Evolutionary conservation across 2,797 vertebrate species (phyloP).

Genomic region (Acanthurus leucopareius): DNA sequence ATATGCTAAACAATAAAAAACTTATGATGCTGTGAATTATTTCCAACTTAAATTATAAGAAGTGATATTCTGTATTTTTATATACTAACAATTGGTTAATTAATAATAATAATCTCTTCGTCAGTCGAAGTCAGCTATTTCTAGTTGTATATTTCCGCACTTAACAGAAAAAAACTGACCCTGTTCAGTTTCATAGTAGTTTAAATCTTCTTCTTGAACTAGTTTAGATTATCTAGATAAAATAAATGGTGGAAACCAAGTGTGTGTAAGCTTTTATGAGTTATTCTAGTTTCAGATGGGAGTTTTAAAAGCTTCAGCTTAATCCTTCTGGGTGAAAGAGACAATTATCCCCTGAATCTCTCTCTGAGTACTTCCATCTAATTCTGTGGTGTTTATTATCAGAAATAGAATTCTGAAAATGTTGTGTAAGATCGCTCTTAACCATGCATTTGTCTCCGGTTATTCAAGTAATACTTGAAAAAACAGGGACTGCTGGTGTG

Average conservation of each 20-base stretch:
- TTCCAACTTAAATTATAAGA: too few relatives aligned
- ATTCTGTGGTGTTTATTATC: neutral
- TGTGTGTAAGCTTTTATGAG: constrained; percentile 42
- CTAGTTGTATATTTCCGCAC: too few relatives aligned
- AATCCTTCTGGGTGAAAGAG: constrained; percentile 51
- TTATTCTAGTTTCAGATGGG: constrained; percentile 39
- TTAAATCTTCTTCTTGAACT: constrained; percentile 37
- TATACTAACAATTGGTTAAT: too few relatives aligned
- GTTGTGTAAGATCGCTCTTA: constrained; percentile 4
- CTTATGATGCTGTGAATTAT: too few relatives aligned
- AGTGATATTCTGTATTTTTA: too few relatives aligned
- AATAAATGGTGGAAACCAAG: constrained; percentile 9
- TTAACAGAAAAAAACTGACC: neutral
- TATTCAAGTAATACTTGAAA: neutral
- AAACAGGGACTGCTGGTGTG: neutral
- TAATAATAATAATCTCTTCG: too few relatives aligned
- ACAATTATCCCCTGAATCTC: constrained; percentile 43
- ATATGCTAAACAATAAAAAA: too few relatives aligned
- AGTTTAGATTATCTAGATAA: constrained; percentile 37
- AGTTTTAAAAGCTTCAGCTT: constrained; percentile 32
- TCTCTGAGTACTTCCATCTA: neutral
- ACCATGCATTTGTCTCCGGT: constrained; percentile 1
- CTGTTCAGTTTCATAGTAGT: neutral
- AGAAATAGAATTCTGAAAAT: neutral
- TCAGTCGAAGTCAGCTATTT: too few relatives aligned